These are phyloP conservation scores for Luperina testacea DNA, from an alignment of 2,888 invertebrate genomes.

Conservation along the genomic window DNA sequence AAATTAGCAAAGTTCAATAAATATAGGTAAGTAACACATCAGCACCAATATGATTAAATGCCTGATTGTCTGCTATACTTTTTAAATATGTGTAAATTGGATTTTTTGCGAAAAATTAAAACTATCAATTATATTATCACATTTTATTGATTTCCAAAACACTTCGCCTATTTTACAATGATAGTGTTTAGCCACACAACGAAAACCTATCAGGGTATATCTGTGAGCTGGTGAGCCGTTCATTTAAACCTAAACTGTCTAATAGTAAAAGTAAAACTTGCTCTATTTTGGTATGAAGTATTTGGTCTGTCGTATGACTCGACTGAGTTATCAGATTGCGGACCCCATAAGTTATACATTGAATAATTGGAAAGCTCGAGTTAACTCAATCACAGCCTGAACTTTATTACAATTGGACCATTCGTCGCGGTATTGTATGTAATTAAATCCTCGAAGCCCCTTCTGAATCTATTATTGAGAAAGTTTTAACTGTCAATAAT, in stretches of 20 bases:
- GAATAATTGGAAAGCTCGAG: conserved; percentile 60
- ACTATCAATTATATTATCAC: background rate
- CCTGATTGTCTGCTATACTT: background rate
- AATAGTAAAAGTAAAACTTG: background rate
- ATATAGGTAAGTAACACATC: background rate
- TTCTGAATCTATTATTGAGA: conserved; percentile 61
- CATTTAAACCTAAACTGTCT: background rate
- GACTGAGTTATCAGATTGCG: conserved; percentile 43
- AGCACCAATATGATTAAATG: background rate
- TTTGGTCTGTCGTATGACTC: background rate
- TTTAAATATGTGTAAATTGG: background rate
- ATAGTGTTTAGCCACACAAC: background rate
- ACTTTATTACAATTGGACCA: conserved; percentile 65
- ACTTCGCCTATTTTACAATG: background rate
- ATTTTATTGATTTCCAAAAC: background rate
- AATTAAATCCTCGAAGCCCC: conserved; percentile 63
- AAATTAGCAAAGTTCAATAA: background rate
- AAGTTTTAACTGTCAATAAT: conserved; percentile 62
- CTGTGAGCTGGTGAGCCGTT: background rate
- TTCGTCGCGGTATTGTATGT: conserved; percentile 58
- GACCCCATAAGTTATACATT: conserved; percentile 56
- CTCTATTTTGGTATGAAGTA: background rate
- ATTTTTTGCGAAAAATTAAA: background rate
- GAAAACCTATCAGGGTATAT: background rate
- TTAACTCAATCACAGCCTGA: conserved; percentile 64